Evolutionary conservation across 2,888 invertebrate genomes (phyloP).

Genomic region (Synergus laeviventris): DNA sequence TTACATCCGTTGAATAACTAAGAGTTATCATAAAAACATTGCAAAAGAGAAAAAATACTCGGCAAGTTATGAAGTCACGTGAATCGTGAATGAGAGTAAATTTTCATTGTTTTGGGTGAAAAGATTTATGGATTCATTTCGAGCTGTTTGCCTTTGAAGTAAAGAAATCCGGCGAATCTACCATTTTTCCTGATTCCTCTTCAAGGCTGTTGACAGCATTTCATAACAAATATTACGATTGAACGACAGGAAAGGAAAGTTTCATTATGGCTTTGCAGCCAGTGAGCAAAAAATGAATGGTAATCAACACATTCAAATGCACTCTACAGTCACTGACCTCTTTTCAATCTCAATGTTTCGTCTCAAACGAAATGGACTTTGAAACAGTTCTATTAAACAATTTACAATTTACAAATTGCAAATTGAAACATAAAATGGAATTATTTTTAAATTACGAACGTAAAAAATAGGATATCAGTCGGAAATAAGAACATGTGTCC

Average conservation of each 20-base stretch:
- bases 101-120: neutral
- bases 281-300: slow-evolving; percentile 29
- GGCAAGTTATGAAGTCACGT: neutral
- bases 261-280: slow-evolving; percentile 36
- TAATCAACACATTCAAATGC: slow-evolving; percentile 36
- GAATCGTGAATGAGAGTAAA: neutral
- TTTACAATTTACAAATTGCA: neutral
- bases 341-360: slow-evolving; percentile 11
- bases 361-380: neutral
- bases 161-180: neutral
- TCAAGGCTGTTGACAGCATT: slow-evolving; percentile 36
- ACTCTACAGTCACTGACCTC: slow-evolving; percentile 24
- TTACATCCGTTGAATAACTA: neutral
- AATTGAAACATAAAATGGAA: too few relatives aligned
- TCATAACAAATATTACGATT: slow-evolving; percentile 34
- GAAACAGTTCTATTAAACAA: neutral
- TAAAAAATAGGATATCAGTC: too few relatives aligned
- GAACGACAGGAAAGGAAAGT: slow-evolving; percentile 36
- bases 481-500: neutral
- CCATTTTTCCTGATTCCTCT: slow-evolving; percentile 1
- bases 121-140: neutral
- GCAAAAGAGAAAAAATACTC: neutral
- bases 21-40: neutral
- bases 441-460: too few relatives aligned
- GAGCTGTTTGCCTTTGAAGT: neutral